Base-by-base conservation (phyloP, 2,113 vertebrate genomes). In the Emydura subglobosa region DNA sequence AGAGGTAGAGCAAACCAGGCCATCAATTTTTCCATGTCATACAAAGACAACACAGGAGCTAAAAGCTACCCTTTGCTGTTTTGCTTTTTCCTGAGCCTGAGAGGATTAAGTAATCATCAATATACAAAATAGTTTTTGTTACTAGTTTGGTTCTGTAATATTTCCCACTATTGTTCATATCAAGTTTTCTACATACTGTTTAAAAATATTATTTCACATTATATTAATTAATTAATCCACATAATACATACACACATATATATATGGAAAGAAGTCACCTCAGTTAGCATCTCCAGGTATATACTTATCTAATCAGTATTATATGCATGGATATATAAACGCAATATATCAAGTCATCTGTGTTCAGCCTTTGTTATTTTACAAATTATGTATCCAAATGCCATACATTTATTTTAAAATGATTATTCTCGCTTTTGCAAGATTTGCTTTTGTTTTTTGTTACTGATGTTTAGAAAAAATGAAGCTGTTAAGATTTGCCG, bases 21-120 rank as follows among this genome's bases (percentile, higher is more conserved):
- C 90, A 91, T 95, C 91, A 91, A 94, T 97, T 97, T 95, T 91
- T 88, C 79, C 65, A 68, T 50, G 24, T 80, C 83, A 61, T 21
- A 42, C 79, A 85, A 87, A 94, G 85, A 68, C 25, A 94, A 84
- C 51, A 25, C 39, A 12, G 50, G 83, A 92, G 68, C 79, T 83
- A 81, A 95, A 90, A 93, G 24, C 90, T 87, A 78, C 78, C 61
- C 78, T 91, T 83, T 44, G 80, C 12, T 84, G 31, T 88, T 97
- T 90, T 94, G 85, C 44, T 91, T 96, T 97, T 96, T 65, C 90
- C 87, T 44, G 88, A 90, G 83, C 82, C 49, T 27, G 27, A 79
- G 39, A 61, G 83, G 84, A 93, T 90, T 76, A 84, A 93, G 61
- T 86, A 92, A 91, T 90, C 86, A 88, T 39, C 4, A 6, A 72